Percentiles rank a stretch among this genome's conserved stretches.
These are phyloP conservation scores for Pygoscelis adeliae DNA, from an alignment of 2,113 vertebrate species.

Conservation along the genomic window DNA sequence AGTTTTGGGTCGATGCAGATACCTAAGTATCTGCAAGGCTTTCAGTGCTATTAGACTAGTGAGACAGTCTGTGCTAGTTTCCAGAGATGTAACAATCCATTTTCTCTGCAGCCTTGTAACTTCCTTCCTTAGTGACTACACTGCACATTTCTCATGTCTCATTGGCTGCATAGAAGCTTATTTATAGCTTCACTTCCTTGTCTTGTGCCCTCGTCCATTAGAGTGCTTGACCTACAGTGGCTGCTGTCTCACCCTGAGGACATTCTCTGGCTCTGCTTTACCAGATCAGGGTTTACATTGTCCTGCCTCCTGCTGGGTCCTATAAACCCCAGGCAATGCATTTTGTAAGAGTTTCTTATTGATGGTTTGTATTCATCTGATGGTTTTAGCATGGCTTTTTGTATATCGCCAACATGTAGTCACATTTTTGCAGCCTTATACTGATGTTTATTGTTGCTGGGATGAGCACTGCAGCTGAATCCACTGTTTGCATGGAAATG, in stretches of 20 bases:
- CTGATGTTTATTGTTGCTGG: background rate
- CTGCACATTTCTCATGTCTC: background rate
- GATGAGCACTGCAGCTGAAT: background rate
- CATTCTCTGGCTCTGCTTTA: background rate
- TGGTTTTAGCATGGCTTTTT: background rate
- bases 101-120: conserved; percentile 7
- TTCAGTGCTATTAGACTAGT: background rate
- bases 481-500: background rate
- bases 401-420: rapidly evolving
- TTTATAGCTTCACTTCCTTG: conserved; percentile 29
- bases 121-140: conserved; percentile 37
- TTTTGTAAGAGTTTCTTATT: background rate
- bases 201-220: background rate
- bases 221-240: background rate
- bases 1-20: background rate
- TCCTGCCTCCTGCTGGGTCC: background rate
- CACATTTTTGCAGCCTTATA: background rate
- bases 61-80: background rate
- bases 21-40: background rate
- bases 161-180: background rate
- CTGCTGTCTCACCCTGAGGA: conserved; percentile 6
- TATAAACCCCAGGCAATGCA: background rate
- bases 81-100: background rate
- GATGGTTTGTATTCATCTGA: background rate
- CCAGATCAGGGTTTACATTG: background rate